A percentile compares a stretch with the other conserved stretches of the same genome.
Evolutionary conservation across 2,797 vertebrate species (phyloP).

Genomic region (Emys orbicularis): DNA sequence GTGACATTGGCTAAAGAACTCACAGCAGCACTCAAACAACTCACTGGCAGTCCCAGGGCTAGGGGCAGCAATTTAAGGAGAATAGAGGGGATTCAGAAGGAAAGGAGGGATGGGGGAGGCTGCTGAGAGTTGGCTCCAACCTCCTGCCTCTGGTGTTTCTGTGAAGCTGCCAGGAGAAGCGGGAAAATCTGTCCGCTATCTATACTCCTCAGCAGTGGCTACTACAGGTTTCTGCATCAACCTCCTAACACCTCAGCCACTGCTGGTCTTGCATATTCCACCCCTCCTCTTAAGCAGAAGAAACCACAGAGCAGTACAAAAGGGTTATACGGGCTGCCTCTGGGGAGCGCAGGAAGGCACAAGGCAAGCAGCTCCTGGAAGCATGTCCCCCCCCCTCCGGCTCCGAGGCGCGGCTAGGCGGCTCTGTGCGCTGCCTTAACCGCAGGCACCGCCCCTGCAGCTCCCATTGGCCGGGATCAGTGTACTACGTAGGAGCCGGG

Average conservation of each 20-base stretch:
- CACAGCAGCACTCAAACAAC: neutral
- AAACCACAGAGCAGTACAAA: neutral
- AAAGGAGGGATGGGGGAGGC: neutral
- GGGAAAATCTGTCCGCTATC: neutral
- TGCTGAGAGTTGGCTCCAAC: neutral
- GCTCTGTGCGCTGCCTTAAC: too few species aligned
- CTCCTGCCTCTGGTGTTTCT: neutral
- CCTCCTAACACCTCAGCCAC: neutral
- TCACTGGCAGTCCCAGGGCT: neutral
- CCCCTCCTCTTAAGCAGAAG: neutral
- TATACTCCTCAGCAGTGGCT: neutral
- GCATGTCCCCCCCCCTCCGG: too few species aligned
- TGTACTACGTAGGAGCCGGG: too few species aligned
- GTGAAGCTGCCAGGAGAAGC: neutral
- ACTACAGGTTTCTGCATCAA: neutral
- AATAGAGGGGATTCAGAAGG: neutral
- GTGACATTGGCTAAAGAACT: neutral
- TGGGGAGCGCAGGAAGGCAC: rapidly evolving
- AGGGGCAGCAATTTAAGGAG: neutral
- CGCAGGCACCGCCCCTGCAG: too few species aligned
- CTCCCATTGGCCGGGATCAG: too few species aligned
- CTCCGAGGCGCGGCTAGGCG: too few species aligned
- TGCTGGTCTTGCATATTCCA: rapidly evolving
- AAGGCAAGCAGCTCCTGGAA: neutral
- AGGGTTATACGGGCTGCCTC: neutral